These are phyloP conservation scores for Ptilonorhynchus violaceus DNA, from an alignment of 2,113 vertebrate genomes.

Conservation along the genomic window DNA sequence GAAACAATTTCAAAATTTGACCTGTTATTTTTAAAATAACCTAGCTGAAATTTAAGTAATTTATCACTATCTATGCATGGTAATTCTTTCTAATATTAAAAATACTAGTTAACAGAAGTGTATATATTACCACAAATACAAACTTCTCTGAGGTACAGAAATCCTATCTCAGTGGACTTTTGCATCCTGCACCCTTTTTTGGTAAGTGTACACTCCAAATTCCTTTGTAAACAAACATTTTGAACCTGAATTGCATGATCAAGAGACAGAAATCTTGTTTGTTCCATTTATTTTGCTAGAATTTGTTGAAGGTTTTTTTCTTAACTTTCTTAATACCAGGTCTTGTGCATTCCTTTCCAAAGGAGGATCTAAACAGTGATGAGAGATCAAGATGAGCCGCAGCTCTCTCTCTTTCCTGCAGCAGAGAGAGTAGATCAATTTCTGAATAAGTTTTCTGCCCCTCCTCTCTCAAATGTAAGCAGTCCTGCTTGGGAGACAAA, in stretches of 20 bases:
- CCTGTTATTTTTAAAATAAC: background rate
- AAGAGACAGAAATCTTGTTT: background rate
- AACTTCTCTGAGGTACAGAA: background rate
- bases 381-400: background rate
- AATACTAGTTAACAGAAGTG: background rate
- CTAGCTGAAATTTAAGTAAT: background rate
- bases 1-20: background rate
- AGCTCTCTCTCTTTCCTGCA: background rate
- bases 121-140: background rate
- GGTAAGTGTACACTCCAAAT: background rate
- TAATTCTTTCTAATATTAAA: background rate
- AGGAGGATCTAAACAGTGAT: background rate
- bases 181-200: background rate
- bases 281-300: background rate
- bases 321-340: background rate
- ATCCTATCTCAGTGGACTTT: background rate
- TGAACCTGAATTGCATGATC: background rate
- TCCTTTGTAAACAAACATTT: background rate
- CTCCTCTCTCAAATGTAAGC: background rate
- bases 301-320: background rate
- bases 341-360: background rate
- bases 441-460: background rate
- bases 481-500: background rate
- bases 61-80: background rate
- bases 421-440: background rate